Evolutionary conservation across 2,888 invertebrate genomes (phyloP), one percentile per base, ranked within the genome.

Genomic region (Melangyna quadrimaculata): DNA sequence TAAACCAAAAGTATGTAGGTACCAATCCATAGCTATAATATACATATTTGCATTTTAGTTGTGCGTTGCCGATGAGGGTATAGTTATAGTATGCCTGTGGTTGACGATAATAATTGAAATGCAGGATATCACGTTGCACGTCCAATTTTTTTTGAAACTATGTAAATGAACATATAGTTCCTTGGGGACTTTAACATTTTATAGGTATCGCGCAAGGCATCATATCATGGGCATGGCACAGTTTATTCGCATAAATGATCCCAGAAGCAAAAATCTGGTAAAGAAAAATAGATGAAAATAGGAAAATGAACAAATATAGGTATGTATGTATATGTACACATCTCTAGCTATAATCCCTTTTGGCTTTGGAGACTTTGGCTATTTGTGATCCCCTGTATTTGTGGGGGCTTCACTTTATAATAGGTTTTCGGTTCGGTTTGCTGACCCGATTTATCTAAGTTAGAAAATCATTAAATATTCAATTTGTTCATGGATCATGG

Each of bases 371-470:
- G 57, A 37, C 35, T 67, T 48, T 24, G n/a, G 48, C 3, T 51
- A 67, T 48, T 6, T 12, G 32, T 70, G n/a, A 43, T 53, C 61
- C 61, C 35, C 14, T 27, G n/a, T 57, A 29, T 57, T 72, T 48
- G 19, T 48, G 51, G 40, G 37, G 53, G 48, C 14, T 71, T 73
- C 53, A 57, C 37, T 78, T 57, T 37, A 45, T 84, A 79, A 84
- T 84, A 79, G 83, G 57, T 75, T 79, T 84, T 71, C 17, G 79
- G 79, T 84, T 71, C 17, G 79, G 79, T 75, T 83, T 79, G 71
- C 72, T 77, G 80, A 80, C 84, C 80, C 72, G 75, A 80, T 80
- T 84, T n/a, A n/a, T 72, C 67, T 80, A 48, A 79, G 84, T 75
- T 75, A 69, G 53, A 72, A 48, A 51, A 67, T 71, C 71, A 80